Conservation (phyloP, 1,140 invertebrate genomes). For the Drosophila lacteicornis region DNA sequence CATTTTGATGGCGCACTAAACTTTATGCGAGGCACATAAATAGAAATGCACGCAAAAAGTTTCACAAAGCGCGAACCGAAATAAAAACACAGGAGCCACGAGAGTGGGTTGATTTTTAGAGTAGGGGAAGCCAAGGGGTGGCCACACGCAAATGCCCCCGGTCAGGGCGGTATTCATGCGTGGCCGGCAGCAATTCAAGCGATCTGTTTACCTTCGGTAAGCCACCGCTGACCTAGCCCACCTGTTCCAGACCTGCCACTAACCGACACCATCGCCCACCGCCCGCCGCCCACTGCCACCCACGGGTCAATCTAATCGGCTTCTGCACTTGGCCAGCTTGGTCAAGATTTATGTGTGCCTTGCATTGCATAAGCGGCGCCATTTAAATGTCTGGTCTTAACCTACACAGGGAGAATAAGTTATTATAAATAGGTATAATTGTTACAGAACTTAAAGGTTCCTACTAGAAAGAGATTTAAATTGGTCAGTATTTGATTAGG, state of each 20-base stretch:
- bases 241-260: neutral
- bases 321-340: constrained; percentile 54
- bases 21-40: constrained; percentile 76
- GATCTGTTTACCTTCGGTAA: constrained; percentile 43
- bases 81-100: constrained; percentile 23
- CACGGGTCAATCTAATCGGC: constrained; percentile 62
- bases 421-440: too few relatives aligned
- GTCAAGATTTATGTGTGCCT: constrained; percentile 70
- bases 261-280: neutral
- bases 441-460: too few relatives aligned
- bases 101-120: constrained; percentile 1
- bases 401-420: neutral
- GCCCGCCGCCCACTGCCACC: neutral
- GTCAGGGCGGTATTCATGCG: constrained; percentile 34
- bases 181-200: constrained; percentile 33
- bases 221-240: constrained; percentile 7
- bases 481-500: too few relatives aligned
- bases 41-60: constrained; percentile 74
- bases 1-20: constrained; percentile 75
- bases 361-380: constrained; percentile 74
- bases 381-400: constrained; percentile 65
- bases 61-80: constrained; percentile 45
- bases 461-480: too few relatives aligned
- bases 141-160: constrained; percentile 44
- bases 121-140: neutral